These are phyloP conservation scores for Vimba vimba DNA, from an alignment of 2,113 vertebrate species.

Conservation along the genomic window DNA sequence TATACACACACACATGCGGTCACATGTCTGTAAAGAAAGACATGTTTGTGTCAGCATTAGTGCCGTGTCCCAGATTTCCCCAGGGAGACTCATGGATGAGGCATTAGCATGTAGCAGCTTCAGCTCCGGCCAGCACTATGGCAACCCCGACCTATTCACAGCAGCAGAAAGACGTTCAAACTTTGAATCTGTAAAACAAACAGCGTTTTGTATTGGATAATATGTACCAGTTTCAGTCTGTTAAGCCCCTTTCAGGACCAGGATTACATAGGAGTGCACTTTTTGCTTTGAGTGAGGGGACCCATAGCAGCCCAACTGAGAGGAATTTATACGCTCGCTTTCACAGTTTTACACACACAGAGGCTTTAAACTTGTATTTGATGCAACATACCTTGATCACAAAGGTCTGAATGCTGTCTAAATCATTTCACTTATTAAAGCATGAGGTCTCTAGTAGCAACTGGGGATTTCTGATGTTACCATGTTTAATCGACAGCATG, in stretches of 20 bases:
- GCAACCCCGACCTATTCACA: slow-evolving; percentile 53
- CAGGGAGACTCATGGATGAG: slow-evolving; percentile 42
- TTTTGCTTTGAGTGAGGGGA: background rate
- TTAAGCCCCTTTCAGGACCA: slow-evolving; percentile 37
- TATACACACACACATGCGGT: slow-evolving; percentile 40
- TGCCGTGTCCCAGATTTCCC: slow-evolving; percentile 42
- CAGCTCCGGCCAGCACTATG: slow-evolving; percentile 32
- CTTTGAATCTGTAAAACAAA: slow-evolving; percentile 61
- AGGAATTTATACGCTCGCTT: background rate
- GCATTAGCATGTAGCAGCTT: slow-evolving; percentile 45
- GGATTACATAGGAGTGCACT: slow-evolving; percentile 34
- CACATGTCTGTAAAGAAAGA: slow-evolving; percentile 47
- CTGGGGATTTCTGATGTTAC: background rate
- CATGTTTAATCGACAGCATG: background rate
- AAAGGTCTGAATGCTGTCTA: too few relatives aligned
- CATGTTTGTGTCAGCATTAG: slow-evolving; percentile 52
- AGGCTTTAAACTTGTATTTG: background rate
- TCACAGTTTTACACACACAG: background rate
- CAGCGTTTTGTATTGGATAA: slow-evolving; percentile 48
- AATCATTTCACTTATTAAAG: background rate
- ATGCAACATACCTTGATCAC: background rate
- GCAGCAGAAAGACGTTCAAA: slow-evolving; percentile 50
- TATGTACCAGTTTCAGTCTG: slow-evolving; percentile 37
- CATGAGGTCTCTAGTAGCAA: background rate
- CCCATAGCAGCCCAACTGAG: slow-evolving; percentile 7